Percentiles rank a stretch among this genome's conserved stretches.
Evolutionary conservation across 2,113 vertebrate species (phyloP).

Genomic region (Dendrocopos noguchii): DNA sequence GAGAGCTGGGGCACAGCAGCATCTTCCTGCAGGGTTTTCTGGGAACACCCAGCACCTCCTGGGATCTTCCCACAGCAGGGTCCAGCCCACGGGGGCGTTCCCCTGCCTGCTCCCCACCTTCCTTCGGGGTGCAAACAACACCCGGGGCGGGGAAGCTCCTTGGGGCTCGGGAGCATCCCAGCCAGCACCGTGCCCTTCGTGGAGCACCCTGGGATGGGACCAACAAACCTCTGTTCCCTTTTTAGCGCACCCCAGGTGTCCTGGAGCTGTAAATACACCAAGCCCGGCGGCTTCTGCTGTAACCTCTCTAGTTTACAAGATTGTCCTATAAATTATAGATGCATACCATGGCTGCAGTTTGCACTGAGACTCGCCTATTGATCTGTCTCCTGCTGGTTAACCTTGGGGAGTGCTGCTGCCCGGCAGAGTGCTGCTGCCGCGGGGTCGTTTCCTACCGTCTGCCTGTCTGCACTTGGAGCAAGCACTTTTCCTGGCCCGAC

Average conservation of each 20-base stretch:
- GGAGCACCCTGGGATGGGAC: background rate
- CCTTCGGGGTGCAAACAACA: background rate
- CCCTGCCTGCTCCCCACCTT: background rate
- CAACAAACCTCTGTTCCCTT: background rate
- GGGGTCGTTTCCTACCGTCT: background rate
- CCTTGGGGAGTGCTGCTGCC: background rate
- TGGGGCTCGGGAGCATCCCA: background rate
- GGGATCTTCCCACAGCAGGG: accelerated
- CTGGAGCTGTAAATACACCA: background rate
- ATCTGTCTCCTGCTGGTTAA: background rate
- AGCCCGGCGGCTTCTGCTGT: background rate
- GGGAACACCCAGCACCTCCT: accelerated
- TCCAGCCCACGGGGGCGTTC: background rate
- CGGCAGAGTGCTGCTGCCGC: background rate
- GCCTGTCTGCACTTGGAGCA: constrained; percentile 35
- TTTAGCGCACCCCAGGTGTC: background rate
- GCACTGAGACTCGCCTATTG: background rate
- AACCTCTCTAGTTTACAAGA: background rate
- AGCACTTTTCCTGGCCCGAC: constrained; percentile 41
- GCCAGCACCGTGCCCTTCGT: accelerated
- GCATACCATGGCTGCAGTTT: background rate
- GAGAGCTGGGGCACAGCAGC: background rate
- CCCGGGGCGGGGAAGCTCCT: background rate
- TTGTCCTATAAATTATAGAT: background rate
- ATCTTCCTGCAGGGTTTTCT: background rate